phyloP scores from a whole-genome alignment of 1,140 invertebrate species.

The Solenopsis invicta region DNA sequence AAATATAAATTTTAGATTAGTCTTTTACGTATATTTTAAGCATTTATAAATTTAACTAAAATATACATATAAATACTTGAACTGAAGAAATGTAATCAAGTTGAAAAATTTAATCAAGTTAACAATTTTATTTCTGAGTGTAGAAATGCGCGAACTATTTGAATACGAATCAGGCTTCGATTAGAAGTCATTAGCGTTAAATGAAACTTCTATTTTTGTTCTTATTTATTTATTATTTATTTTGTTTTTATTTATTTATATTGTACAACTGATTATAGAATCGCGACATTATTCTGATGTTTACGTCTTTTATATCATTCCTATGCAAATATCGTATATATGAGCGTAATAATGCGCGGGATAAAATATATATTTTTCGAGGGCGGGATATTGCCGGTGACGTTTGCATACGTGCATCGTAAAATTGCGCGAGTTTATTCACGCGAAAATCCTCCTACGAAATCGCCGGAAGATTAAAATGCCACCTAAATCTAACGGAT shows the following conservation, averaged over 20 bases:
- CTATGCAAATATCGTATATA: not conserved
- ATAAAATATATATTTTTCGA: conserved; percentile 45
- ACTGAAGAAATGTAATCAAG: too few species aligned
- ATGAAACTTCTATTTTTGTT: conserved; percentile 2
- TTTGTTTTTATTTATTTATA: too few species aligned
- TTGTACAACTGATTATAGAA: not conserved
- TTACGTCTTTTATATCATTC: conserved; percentile 26
- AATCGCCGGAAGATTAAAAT: conserved; percentile 38
- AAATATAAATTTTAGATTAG: too few species aligned
- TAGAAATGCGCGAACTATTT: too few species aligned
- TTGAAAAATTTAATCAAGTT: too few species aligned
- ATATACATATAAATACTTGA: too few species aligned
- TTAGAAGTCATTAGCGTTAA: not conserved
- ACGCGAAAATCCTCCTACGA: not conserved
- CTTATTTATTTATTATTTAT: not conserved
- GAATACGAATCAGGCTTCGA: too few species aligned
- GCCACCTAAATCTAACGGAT: conserved; percentile 34
- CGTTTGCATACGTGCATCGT: conserved; percentile 39
- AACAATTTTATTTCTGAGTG: too few species aligned
- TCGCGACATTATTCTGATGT: conserved; percentile 4
- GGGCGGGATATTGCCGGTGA: conserved; percentile 44
- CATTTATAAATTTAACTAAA: too few species aligned
- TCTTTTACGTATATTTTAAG: too few species aligned
- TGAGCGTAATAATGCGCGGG: conserved; percentile 15
- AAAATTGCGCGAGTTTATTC: conserved; percentile 42